Base-by-base conservation (phyloP, 2,113 vertebrate genomes). In the Sinosuthora webbiana region DNA sequence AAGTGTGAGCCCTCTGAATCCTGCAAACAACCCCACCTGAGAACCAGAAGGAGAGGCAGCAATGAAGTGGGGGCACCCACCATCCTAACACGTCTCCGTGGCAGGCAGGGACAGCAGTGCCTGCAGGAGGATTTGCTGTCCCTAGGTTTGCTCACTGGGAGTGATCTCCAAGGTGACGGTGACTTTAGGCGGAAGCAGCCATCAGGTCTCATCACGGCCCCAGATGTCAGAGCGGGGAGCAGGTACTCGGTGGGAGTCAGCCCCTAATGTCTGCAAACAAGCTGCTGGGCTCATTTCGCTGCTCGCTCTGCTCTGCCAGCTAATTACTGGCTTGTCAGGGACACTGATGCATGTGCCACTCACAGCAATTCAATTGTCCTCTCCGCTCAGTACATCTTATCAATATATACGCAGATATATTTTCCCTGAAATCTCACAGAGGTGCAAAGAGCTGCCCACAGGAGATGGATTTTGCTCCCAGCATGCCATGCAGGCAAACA, bases 341-440 rank as follows among this genome's bases (percentile, higher is more conserved):
- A 95, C 96, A 84, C 95, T 96, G 96, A 97, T 95, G 95, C 95
- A 96, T 90, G 94, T 83, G 81, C 80, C 80, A 87, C 83, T 88
- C 89, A 77, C 2, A 4, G 94, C 92, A 88, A 83, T 94, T 93
- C 94, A 93, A 93, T 78, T 88, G 93, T 88, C 90, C 92, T 86
- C 87, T 83, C 81, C 69, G 75, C 89, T 95, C 93, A 3, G 3
- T 42, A 41, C 4, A 6, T 37, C 93, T 88, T 95, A 92, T 88
- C 85, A 86, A 94, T 90, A 78, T 7, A 68, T 1, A 37, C 1
- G 9, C 79, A 83, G 85, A 42, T 70, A 47, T 8, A 67, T 62
- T 91, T 77, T 21, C 68, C 50, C 71, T 70, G 69, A 37, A 83
- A 86, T 63, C 91, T 92, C 90, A 31, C 18, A 21, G 53, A 95